Evolutionary conservation across 2,797 vertebrate genomes (phyloP).

Genomic region (Sebastes minor): DNA sequence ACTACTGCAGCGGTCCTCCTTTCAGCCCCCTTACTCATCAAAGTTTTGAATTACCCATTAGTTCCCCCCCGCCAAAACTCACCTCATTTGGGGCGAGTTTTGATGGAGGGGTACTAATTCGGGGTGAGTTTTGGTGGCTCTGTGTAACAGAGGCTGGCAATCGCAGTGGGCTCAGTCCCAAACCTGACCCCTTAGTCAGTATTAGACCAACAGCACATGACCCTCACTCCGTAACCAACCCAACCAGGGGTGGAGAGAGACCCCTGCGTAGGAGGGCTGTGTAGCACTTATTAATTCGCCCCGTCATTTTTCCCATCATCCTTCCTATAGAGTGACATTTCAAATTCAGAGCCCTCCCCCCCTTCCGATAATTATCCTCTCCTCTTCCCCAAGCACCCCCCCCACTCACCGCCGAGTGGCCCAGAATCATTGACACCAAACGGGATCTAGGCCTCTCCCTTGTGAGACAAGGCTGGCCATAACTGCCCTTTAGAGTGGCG

Average conservation of each 20-base stretch:
- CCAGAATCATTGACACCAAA: conserved; percentile 58
- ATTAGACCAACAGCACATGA: conserved; percentile 62
- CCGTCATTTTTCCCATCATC: conserved; percentile 5
- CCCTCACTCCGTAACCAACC: not conserved
- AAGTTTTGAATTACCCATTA: conserved; percentile 9
- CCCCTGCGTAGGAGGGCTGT: not conserved
- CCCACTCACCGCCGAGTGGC: conserved; percentile 7
- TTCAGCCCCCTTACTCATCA: conserved; percentile 8
- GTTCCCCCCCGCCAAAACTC: not conserved
- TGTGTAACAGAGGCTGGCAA: conserved; percentile 75
- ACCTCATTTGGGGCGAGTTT: not conserved
- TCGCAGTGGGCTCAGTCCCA: conserved; percentile 58
- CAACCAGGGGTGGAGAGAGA: not conserved
- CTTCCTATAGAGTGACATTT: conserved; percentile 26
- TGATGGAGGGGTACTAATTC: not conserved
- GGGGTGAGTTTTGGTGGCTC: conserved; percentile 40
- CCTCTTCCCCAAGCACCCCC: not conserved
- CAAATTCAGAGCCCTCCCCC: conserved; percentile 20
- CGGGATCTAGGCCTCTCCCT: conserved; percentile 64
- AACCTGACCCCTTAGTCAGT: conserved; percentile 70
- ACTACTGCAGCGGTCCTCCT: conserved; percentile 68
- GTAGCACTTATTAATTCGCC: conserved; percentile 39
- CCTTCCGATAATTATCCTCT: not conserved
- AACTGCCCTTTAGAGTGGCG: conserved; percentile 55
- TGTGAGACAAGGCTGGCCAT: conserved; percentile 78